Evolutionary conservation across 2,113 vertebrate species (phyloP), one percentile per base, ranked within the genome.

Genomic region (Neofelis nebulosa): DNA sequence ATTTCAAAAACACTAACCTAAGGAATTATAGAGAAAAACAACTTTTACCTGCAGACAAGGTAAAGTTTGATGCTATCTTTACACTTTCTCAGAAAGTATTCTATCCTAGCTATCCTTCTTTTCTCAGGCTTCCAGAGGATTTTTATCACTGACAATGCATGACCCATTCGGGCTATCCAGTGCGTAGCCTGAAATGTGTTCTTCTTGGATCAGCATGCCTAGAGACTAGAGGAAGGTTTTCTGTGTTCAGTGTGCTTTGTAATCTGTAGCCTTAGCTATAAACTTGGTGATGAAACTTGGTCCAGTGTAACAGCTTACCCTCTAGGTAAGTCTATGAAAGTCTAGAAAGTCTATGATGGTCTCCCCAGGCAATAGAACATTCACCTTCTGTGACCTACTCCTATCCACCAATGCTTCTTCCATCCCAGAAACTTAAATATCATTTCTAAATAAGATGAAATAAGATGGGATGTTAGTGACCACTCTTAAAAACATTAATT

Each of bases 291-390:
- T 86, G 12, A 86, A 71, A 52, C 7, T 61, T 33, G n/a, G 10
- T 74, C n/a, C 1, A 27, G 18, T 15, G n/a, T 27, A 33, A 29
- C 33, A 45, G 36, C 45, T 45, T 45, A 45, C 45, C 8, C 45
- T 45, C 45, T 45, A 45, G 45, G 45, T 45, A 45, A 45, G 45
- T 45, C 45, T 45, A 9, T 45, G 45, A 45, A 45, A 45, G 45
- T 45, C 45, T 45, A 45, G 45, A 7, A 74, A 50, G 4, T 0
- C 2, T 57, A 15, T 9, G 0, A 1, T 10, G 31, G 3, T 23
- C 25, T 71, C 27, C 10, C 38, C 27, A 57, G 21, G 3, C 36
- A 45, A 52, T 2, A 31, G 31, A 57, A 29, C 13, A 7, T 5
- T 6, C 3, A 7, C 2, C 27, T 55, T 73, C 71, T 23, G 65